These are phyloP conservation scores for Euplexia lucipara DNA, from an alignment of 2,888 invertebrate genomes.

Conservation along the genomic window DNA sequence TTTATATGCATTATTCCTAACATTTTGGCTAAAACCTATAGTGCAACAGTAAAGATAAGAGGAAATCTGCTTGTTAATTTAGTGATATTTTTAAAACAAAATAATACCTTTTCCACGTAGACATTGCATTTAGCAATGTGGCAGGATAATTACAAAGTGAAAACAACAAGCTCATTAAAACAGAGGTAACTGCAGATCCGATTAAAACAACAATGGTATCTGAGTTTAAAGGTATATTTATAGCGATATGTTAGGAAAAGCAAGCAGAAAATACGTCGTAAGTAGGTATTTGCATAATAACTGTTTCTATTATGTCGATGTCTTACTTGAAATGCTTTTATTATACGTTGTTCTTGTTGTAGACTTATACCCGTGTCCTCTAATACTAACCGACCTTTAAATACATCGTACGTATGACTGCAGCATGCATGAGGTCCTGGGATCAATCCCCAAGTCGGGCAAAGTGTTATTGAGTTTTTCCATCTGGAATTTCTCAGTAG, in stretches of 20 bases:
- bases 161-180: constrained; percentile 11
- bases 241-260: constrained; percentile 39
- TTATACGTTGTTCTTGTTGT: neutral
- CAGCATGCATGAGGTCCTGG: too few relatives aligned
- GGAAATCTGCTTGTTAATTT: neutral
- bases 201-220: constrained; percentile 23
- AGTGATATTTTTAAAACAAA: neutral
- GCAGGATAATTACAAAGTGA: constrained; percentile 16
- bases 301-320: constrained; percentile 30
- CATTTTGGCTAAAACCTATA: neutral
- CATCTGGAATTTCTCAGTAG: too few relatives aligned
- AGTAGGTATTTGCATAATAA: constrained; percentile 45
- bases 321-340: constrained; percentile 27
- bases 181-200: neutral
- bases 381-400: too few relatives aligned
- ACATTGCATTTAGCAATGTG: neutral
- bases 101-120: neutral
- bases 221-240: constrained; percentile 24
- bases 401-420: too few relatives aligned
- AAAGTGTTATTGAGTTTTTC: too few relatives aligned
- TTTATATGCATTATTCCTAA: neutral
- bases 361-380: neutral
- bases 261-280: constrained; percentile 29
- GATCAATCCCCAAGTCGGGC: too few relatives aligned
- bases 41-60: neutral